Base-by-base conservation (phyloP, 2,113 vertebrate genomes). In the Alces alces region DNA sequence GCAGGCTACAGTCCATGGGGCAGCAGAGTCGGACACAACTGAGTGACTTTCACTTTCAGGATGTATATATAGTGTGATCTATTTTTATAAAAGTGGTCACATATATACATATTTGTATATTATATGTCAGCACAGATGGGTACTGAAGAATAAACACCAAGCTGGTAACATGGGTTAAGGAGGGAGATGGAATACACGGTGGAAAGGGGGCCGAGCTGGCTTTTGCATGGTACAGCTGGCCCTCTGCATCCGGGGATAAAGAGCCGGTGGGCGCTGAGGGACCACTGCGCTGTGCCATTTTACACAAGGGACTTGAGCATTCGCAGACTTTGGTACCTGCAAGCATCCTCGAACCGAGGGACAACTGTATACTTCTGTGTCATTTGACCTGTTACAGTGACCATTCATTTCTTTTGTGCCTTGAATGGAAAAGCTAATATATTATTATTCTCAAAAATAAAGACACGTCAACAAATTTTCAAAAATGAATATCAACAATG, bases 391-490 rank as follows among this genome's bases (percentile, higher is more conserved):
- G 55, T 70, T 36, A 89, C 27, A 86, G 57, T 36, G 55, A 36
- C 5, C 21, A 52, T 36, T 39, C 13, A 78, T 23, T 93, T 70
- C n/a, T 97, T 93, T 78, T 61, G 36, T 83, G 45, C 9, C 79
- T 93, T 61, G 60, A 91, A 83, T 97, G 50, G 19, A 82, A 90
- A 97, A 7, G 66, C n/a, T 86, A 92, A 61, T 57, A 60, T 73
- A 85, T 95, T 84, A 82, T 58, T 58, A 97, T 54, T 95, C 86
- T 88, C 92, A 45, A 89, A 97, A 96, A 96, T 79, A 95, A 95
- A 89, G 86, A 45, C 13, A 27, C 47, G n/a, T 64, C 89, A 93
- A 97, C 83, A 93, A 80, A 76, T 87, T 95, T 96, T 93, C 70
- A 28, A 84, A 95, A 96, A 87, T 61, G 60, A 52, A 36, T 87